Conservation (phyloP, 2,113 vertebrate species). For the Engraulis encrasicolus region DNA sequence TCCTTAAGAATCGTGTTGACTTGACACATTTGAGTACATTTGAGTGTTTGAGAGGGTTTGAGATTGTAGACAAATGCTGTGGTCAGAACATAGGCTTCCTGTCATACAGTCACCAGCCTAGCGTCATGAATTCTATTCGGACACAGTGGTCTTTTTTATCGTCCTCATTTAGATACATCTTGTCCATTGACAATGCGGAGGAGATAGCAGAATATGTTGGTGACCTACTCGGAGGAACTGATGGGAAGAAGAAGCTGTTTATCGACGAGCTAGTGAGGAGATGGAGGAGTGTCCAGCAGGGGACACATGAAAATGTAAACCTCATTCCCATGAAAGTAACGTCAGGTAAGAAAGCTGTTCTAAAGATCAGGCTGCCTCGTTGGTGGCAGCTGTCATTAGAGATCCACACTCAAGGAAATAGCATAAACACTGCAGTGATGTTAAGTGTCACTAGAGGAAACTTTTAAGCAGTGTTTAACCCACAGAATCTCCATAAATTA, state of each 20-base stretch:
- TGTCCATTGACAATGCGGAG: constrained; percentile 87
- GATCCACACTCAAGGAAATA: too few species aligned
- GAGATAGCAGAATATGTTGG: constrained; percentile 92
- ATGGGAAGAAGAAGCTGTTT: constrained; percentile 84
- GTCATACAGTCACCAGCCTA: not conserved
- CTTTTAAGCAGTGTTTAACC: too few species aligned
- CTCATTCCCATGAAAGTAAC: constrained; percentile 63
- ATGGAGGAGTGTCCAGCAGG: constrained; percentile 78
- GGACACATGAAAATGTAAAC: constrained; percentile 59
- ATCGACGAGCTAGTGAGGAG: constrained; percentile 84
- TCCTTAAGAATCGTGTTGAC: too few species aligned
- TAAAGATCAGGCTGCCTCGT: not conserved
- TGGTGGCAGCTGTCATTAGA: not conserved
- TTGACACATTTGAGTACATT: too few species aligned
- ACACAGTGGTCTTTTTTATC: not conserved
- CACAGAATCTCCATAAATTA: too few species aligned
- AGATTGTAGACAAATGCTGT: too few species aligned
- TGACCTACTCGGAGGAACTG: constrained; percentile 89
- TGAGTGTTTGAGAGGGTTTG: too few species aligned
- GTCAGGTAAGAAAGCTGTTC: constrained; percentile 52
- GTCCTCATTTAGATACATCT: constrained; percentile 82
- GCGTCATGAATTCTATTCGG: not conserved
- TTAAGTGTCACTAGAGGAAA: too few species aligned
- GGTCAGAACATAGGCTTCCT: too few species aligned
- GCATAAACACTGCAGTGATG: too few species aligned